Evolutionary conservation across 2,113 vertebrate genomes (phyloP).

Genomic region (Oncorhynchus keta): DNA sequence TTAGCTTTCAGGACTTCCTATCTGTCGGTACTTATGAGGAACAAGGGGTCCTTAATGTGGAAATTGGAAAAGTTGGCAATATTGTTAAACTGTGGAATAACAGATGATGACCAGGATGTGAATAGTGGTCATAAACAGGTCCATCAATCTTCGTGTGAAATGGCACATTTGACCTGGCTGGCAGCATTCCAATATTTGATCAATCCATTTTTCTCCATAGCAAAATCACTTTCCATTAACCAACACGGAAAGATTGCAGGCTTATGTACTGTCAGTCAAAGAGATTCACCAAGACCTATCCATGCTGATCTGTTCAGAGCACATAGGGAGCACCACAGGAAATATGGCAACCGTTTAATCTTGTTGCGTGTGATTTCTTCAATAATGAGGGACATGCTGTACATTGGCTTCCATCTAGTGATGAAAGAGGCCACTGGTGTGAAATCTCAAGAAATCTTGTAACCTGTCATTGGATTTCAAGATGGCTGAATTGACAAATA

Average conservation of each 20-base stretch:
- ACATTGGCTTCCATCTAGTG: slow-evolving; percentile 2
- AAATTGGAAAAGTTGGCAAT: slow-evolving; percentile 1
- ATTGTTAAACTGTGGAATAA: slow-evolving; percentile 8
- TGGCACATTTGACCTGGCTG: slow-evolving; percentile 19
- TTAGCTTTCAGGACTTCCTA: neutral
- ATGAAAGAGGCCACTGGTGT: slow-evolving; percentile 24
- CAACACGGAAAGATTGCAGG: slow-evolving; percentile 18
- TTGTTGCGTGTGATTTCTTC: slow-evolving; percentile 9
- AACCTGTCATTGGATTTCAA: slow-evolving; percentile 36
- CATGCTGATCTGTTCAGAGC: neutral
- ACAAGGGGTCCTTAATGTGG: neutral
- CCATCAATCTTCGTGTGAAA: slow-evolving; percentile 45
- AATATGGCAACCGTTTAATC: slow-evolving; percentile 5
- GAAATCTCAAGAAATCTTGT: slow-evolving; percentile 9
- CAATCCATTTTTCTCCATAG: slow-evolving; percentile 10
- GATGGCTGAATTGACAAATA: slow-evolving; percentile 41
- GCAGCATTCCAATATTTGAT: slow-evolving; percentile 22
- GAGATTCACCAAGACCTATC: neutral
- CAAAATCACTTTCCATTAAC: slow-evolving; percentile 39
- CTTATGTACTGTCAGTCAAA: slow-evolving; percentile 22
- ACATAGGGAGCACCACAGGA: neutral
- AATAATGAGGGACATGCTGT: slow-evolving; percentile 20
- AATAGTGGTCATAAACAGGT: slow-evolving; percentile 24
- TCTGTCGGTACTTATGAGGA: neutral
- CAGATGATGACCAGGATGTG: slow-evolving; percentile 28